These are phyloP conservation scores for Thalassaphorura encarpata DNA, from an alignment of 1,140 invertebrate genomes.

Conservation along the genomic window DNA sequence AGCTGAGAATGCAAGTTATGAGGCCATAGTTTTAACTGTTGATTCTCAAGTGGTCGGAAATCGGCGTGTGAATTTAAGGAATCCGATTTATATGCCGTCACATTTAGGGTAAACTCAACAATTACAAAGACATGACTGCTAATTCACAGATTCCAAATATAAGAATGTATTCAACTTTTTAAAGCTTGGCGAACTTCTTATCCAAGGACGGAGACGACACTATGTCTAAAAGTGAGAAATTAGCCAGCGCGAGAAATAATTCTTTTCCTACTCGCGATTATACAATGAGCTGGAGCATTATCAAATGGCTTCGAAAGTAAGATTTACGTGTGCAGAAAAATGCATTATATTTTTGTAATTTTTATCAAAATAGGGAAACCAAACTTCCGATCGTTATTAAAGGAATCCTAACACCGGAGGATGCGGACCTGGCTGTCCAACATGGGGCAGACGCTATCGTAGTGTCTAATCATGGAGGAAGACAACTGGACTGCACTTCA, in stretches of 20 bases:
- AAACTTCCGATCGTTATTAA: conserved; percentile 75
- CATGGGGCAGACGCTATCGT: conserved; percentile 64
- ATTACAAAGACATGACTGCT: conserved; percentile 35
- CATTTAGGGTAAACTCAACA: conserved; percentile 60
- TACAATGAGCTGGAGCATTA: too few species aligned
- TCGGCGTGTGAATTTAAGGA: conserved; percentile 63
- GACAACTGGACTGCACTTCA: conserved; percentile 73
- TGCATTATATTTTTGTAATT: too few species aligned
- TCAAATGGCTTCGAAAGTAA: too few species aligned
- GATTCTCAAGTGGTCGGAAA: conserved; percentile 78
- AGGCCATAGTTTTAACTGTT: conserved; percentile 78
- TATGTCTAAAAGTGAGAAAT: conserved; percentile 26
- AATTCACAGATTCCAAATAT: conserved; percentile 42
- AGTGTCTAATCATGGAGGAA: conserved; percentile 85
- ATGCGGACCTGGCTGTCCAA: conserved; percentile 63
- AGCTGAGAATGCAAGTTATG: conserved; percentile 71
- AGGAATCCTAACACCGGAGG: conserved; percentile 78
- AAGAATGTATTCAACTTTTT: conserved; percentile 42
- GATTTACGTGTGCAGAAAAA: too few species aligned
- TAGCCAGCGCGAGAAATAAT: too few species aligned
- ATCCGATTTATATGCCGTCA: conserved; percentile 68
- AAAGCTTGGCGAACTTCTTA: conserved; percentile 40
- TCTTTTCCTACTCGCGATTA: too few species aligned
- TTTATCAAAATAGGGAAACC: conserved; percentile 63
- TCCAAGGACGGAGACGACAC: conserved; percentile 28